These are phyloP conservation scores for Orbicella faveolata DNA, from an alignment of 64 coral and sea anemone species.

Conservation along the genomic window DNA sequence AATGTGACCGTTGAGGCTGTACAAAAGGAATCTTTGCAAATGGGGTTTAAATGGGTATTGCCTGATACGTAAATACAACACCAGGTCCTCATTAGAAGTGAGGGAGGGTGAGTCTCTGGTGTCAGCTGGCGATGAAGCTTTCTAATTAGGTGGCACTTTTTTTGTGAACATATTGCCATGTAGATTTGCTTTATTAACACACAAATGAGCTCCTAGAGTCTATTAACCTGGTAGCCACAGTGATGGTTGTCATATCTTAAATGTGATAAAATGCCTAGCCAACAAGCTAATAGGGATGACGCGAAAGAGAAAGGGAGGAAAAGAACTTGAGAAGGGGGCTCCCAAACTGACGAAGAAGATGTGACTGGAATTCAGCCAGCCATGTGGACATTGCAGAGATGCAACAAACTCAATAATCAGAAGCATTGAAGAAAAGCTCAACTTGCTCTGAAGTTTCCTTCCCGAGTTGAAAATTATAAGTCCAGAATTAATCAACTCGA, in stretches of 20 bases:
- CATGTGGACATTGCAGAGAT: background rate
- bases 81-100: too few relatives aligned
- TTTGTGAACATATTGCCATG: too few relatives aligned
- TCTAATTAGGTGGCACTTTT: too few relatives aligned
- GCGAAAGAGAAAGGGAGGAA: background rate
- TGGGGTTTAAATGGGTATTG: too few relatives aligned
- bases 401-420: background rate
- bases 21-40: too few relatives aligned
- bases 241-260: background rate
- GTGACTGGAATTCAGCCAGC: background rate
- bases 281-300: background rate
- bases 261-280: background rate
- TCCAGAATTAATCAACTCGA: background rate
- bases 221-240: background rate
- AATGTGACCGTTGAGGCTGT: too few relatives aligned
- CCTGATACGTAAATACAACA: too few relatives aligned
- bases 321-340: background rate
- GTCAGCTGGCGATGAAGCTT: too few relatives aligned
- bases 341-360: conserved; percentile 5
- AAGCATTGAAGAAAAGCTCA: background rate
- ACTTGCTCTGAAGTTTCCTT: background rate
- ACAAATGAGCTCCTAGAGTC: background rate
- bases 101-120: too few relatives aligned
- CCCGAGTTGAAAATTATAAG: background rate
- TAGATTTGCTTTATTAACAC: too few relatives aligned